phyloP scores from a whole-genome alignment of 2,113 vertebrate genomes.

The Columba livia region DNA sequence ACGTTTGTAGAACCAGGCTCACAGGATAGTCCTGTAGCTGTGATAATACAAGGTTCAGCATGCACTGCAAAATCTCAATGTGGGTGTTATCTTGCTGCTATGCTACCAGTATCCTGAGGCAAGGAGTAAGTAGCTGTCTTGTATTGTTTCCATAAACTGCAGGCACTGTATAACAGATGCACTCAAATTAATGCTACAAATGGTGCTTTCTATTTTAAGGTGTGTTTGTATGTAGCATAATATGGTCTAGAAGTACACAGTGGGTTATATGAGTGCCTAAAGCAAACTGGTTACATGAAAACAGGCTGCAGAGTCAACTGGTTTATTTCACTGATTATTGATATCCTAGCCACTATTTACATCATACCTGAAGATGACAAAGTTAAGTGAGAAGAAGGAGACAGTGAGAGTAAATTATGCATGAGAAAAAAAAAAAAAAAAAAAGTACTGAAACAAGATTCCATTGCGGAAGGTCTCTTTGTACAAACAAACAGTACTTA shows the following conservation, averaged over 20 bases:
- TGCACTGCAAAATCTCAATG: neutral
- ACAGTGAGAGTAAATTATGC: neutral
- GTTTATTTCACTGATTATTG: neutral
- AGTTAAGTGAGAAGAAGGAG: neutral
- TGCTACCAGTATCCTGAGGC: neutral
- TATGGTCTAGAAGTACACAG: accelerated
- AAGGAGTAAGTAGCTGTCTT: neutral
- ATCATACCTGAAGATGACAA: neutral
- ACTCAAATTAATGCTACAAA: neutral
- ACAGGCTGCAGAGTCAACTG: neutral
- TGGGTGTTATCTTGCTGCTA: neutral
- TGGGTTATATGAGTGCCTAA: neutral
- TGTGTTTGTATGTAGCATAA: neutral
- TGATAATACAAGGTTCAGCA: neutral
- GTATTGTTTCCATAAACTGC: neutral
- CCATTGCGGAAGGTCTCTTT: neutral
- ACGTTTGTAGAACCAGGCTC: neutral
- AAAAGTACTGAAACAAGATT: neutral
- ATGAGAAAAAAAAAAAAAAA: neutral
- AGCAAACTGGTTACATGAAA: neutral
- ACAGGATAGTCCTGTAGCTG: neutral
- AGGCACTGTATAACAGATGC: neutral
- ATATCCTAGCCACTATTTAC: neutral
- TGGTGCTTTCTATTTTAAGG: neutral
- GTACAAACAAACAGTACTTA: neutral